Evolutionary conservation across 2,888 invertebrate genomes (phyloP), one percentile per base, ranked within the genome.

Genomic region (Drosophila nr. medialis): DNA sequence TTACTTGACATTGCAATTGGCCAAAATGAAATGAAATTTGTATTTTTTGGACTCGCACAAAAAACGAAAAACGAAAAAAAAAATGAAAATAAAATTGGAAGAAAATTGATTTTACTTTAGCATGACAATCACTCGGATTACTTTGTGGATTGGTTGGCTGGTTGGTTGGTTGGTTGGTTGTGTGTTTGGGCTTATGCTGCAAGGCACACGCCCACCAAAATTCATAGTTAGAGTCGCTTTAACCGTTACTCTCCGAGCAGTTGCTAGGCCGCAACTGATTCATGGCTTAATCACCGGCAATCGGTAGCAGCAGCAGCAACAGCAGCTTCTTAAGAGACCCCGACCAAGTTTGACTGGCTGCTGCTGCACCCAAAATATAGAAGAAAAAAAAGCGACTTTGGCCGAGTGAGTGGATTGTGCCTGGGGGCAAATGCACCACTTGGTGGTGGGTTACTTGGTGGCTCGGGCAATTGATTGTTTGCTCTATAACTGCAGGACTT

Each of bases 231-330:
- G 81, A 79, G 71, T 70, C 65, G 68, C 72, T 72, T 75, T 69
- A 80, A 84, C 84, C 81, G 84, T 83, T 83, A 83, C 70, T 70
- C 66, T 64, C 42, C 49, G n/a, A 55, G 61, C 51, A 50, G 67
- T 59, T 61, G 65, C 59, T 60, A 53, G 56, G 55, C 82, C 70
- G 63, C 84, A 81, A 79, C 86, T 87, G 86, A 89, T 89, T 89
- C 90, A 89, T 87, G 86, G 77, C 88, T 89, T 86, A 86, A 86
- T 86, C 85, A 89, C 85, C 67, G 76, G 64, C 87, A 83, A 89
- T 85, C 89, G 85, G 89, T 89, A 89, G 85, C 83, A 51, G 68
- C 68, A 29, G 18, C 65, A 64, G 32, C 54, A 38, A 1, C 89
- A 88, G 75, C 45, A 45, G 45, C 24, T 56, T 66, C 83, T 77